These are phyloP conservation scores for Mongoloraphidia duomilia DNA, from an alignment of 2,888 invertebrate species.

Conservation along the genomic window DNA sequence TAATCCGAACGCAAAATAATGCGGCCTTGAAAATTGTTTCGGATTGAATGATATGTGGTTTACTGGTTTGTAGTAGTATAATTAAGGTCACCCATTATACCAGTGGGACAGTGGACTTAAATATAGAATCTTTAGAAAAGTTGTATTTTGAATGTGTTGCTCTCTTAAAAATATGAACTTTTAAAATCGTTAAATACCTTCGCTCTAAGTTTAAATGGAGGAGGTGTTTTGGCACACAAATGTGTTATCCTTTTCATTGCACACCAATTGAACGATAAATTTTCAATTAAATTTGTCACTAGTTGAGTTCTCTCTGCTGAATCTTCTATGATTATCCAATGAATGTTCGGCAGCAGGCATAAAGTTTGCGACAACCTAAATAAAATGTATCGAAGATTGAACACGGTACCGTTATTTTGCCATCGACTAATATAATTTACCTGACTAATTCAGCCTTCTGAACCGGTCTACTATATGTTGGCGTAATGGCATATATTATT, in stretches of 20 bases:
- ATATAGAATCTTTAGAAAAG: too few relatives aligned
- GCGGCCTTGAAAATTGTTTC: too few relatives aligned
- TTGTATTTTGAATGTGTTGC: too few relatives aligned
- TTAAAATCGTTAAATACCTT: neutral
- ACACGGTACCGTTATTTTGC: neutral
- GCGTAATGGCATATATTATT: conserved; percentile 81
- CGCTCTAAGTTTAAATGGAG: conserved; percentile 48
- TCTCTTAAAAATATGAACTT: neutral
- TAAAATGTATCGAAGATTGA: neutral
- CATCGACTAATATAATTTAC: conserved; percentile 27
- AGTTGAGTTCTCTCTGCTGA: conserved; percentile 51
- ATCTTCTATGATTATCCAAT: conserved; percentile 92
- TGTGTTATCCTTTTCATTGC: conserved; percentile 28
- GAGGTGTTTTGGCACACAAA: conserved; percentile 54
- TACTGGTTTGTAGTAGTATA: too few relatives aligned
- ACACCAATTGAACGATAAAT: conserved; percentile 16
- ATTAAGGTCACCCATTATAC: too few relatives aligned
- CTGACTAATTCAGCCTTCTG: conserved; percentile 90
- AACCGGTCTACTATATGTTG: conserved; percentile 73
- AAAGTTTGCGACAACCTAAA: conserved; percentile 72
- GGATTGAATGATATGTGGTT: too few relatives aligned
- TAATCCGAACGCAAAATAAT: too few relatives aligned
- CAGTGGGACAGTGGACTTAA: too few relatives aligned
- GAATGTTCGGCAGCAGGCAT: conserved; percentile 71
- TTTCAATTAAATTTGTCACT: conserved; percentile 57